Base-by-base conservation (phyloP, 2,797 vertebrate species). In the Crocidura indochinensis region DNA sequence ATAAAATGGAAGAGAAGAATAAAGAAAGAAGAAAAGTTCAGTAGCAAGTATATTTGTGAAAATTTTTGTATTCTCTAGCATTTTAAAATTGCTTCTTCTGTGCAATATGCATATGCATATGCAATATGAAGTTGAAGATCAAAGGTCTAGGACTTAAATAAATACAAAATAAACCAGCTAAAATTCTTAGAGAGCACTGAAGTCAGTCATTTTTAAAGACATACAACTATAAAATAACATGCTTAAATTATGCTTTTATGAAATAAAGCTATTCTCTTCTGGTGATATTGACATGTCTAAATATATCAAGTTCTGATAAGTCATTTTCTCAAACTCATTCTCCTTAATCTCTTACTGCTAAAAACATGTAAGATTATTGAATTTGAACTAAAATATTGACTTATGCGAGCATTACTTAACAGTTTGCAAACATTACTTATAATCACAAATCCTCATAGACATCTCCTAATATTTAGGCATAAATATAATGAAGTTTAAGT, bases 161-260 rank as follows among this genome's bases (percentile, higher is more conserved):
- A 94, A 95, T 29, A 81, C 10, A 75, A n/a, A 89, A 85, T 92
- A 96, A 92, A 90, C 94, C 69, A 95, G 5, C 31, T 90, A 31
- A 29, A 74, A 2, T 94, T 76, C 49, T 91, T 77, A 68, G 38
- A 93, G 81, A 84, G 26, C 26, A 73, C 84, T 94, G 12, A 92
- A 95, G 80, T 86, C 47, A 91, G 79, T 91, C 56, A 49, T 68
- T 49, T 38, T 92, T 74, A 75, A 91, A 96, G 72, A 97, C 93
- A 62, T 31, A 81, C 53, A 96, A 92, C 94, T 96, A 95, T 56
- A 0, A 92, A 90, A 83, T 81, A 69, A 64, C 26, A 87, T 29
- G 10, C 29, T 68, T 29, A 93, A 82, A 76, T 94, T 51, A 87
- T 71, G 22, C 20, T 53, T 71, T 91, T 27, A 77, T 51, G 26